These are phyloP conservation scores for Helleia helle DNA, from an alignment of 2,888 invertebrate genomes.

Conservation along the genomic window DNA sequence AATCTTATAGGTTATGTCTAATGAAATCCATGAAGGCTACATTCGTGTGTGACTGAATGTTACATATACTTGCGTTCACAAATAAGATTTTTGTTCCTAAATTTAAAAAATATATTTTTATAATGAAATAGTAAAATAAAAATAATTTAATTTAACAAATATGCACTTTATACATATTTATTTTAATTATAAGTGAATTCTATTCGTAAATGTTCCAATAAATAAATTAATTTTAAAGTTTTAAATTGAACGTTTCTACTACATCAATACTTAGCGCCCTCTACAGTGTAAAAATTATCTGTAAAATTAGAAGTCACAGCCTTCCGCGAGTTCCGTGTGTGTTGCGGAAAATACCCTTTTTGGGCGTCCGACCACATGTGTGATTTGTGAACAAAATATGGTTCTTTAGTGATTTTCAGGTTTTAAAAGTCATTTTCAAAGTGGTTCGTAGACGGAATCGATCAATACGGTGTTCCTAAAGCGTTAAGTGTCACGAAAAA, in stretches of 20 bases:
- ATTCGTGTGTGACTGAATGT: not conserved
- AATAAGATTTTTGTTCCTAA: not conserved
- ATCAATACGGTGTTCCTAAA: constrained; percentile 47
- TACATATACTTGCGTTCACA: not conserved
- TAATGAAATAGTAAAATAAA: not conserved
- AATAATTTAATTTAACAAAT: not conserved
- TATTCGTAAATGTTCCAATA: not conserved
- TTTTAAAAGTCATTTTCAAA: constrained; percentile 40
- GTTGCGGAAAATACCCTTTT: constrained; percentile 78
- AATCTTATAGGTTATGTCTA: constrained; percentile 8
- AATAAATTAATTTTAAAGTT: not conserved
- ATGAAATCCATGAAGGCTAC: constrained; percentile 5
- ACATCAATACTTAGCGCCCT: constrained; percentile 46
- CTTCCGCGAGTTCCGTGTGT: constrained; percentile 72
- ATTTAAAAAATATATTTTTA: not conserved
- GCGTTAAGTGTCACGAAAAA: constrained; percentile 49
- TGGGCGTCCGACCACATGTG: constrained; percentile 81
- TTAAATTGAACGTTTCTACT: constrained; percentile 38
- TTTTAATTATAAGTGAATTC: not conserved
- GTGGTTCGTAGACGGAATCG: constrained; percentile 43
- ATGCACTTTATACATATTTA: not conserved
- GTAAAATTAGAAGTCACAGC: constrained; percentile 72
- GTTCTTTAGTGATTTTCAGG: constrained; percentile 60
- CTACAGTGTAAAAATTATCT: constrained; percentile 49
- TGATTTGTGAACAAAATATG: constrained; percentile 71